Percentiles rank a stretch among this genome's conserved stretches.
phyloP scores from a whole-genome alignment of 2,888 invertebrate species.

The Stenolophus ochropezus region DNA sequence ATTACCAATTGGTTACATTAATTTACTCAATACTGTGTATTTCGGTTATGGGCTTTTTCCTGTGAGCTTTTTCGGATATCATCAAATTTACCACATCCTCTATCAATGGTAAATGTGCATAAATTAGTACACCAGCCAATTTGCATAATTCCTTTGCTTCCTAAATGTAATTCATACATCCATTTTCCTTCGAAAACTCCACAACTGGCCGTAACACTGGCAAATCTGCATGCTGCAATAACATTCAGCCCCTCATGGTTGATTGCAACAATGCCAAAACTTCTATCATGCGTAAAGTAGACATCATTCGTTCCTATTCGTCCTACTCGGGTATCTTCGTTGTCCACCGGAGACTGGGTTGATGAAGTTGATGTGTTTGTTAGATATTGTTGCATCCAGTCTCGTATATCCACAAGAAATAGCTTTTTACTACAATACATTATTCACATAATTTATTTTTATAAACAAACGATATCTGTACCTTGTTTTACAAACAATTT shows the following conservation, averaged over 20 bases:
- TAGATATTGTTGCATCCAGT: conserved; percentile 34
- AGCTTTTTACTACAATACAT: conserved; percentile 45
- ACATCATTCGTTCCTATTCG: conserved; percentile 39
- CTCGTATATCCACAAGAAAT: conserved; percentile 29
- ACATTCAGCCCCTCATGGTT: conserved; percentile 55
- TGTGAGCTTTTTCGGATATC: too few species aligned
- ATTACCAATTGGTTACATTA: too few species aligned
- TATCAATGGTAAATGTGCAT: conserved; percentile 87
- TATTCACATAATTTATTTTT: background rate
- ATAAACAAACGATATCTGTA: background rate
- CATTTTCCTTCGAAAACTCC: conserved; percentile 83
- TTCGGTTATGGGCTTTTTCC: too few species aligned
- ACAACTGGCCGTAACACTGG: conserved; percentile 84
- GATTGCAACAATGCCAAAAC: conserved; percentile 51
- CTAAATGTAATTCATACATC: conserved; percentile 89
- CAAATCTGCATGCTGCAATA: conserved; percentile 76
- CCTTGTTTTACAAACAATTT: conserved; percentile 48
- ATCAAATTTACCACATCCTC: conserved; percentile 74
- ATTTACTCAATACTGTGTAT: too few species aligned
- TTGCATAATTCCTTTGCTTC: conserved; percentile 91
- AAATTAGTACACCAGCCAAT: conserved; percentile 87
- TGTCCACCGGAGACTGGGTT: background rate
- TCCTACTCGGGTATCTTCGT: conserved; percentile 25
- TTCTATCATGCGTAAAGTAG: conserved; percentile 51
- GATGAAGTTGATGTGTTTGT: conserved; percentile 5